Evolutionary conservation across 2,888 invertebrate genomes (phyloP).

Genomic region (Ornithoptera priamus): DNA sequence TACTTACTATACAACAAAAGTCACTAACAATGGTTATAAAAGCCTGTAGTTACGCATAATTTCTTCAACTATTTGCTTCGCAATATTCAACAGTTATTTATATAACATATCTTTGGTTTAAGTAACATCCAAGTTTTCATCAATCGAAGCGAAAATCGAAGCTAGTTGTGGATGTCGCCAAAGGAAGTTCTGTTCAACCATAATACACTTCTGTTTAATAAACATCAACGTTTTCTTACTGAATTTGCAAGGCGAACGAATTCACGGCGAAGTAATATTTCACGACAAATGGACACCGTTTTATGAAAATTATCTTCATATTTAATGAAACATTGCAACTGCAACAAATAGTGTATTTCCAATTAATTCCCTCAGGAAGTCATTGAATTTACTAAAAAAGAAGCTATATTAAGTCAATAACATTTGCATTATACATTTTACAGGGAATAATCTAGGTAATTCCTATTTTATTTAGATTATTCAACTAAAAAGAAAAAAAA

Average conservation of each 20-base stretch:
- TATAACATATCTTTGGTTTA: neutral
- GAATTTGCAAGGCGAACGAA: neutral
- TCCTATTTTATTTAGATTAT: neutral
- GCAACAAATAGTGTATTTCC: too few species aligned
- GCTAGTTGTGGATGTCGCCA: neutral
- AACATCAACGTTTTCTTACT: neutral
- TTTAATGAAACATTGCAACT: too few species aligned
- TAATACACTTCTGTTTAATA: neutral
- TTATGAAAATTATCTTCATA: too few species aligned
- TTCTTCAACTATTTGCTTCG: neutral
- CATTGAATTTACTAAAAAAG: slow-evolving; percentile 12
- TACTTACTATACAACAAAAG: neutral
- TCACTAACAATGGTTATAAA: neutral
- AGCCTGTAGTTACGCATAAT: neutral
- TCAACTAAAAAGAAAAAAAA: too few species aligned
- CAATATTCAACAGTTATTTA: neutral
- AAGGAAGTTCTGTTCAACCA: neutral
- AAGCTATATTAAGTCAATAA: slow-evolving; percentile 13
- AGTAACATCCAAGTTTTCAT: neutral
- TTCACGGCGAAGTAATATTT: neutral
- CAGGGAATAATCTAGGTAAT: neutral
- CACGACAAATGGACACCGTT: too few species aligned
- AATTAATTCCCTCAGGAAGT: neutral
- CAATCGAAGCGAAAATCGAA: neutral
- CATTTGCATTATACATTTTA: slow-evolving; percentile 19